Conservation (phyloP, 2,797 vertebrate species). For the Mormyrops boulengeri region DNA sequence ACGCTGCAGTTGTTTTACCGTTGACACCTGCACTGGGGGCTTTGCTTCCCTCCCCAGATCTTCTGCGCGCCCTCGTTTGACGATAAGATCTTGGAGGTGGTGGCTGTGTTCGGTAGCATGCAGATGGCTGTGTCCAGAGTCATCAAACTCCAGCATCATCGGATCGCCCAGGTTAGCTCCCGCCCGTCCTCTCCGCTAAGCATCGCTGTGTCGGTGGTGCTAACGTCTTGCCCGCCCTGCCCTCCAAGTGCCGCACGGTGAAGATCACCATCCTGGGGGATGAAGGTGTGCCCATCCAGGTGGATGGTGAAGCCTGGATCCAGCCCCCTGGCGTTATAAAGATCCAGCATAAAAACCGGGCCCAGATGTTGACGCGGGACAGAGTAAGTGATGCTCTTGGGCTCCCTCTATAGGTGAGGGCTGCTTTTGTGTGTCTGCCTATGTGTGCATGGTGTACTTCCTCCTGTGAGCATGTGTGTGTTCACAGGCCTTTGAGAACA, state of each 20-base stretch:
- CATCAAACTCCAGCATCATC: conserved; percentile 94
- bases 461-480: not conserved
- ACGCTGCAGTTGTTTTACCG: not conserved
- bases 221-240: not conserved
- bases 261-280: conserved; percentile 98
- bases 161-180: conserved; percentile 61
- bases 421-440: not conserved
- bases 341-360: conserved; percentile 94
- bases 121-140: conserved; percentile 98
- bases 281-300: conserved; percentile 92
- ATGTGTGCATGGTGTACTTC: not conserved
- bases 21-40: not conserved
- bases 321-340: conserved; percentile 95
- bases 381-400: conserved; percentile 65
- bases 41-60: conserved; percentile 64
- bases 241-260: conserved; percentile 83
- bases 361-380: conserved; percentile 95
- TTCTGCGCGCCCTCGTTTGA: conserved; percentile 96
- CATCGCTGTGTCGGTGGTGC: not conserved
- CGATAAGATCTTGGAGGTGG: conserved; percentile 95
- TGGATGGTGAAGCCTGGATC: conserved; percentile 96
- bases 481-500: conserved; percentile 89
- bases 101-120: conserved; percentile 94
- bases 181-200: not conserved
- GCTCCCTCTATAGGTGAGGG: not conserved